phyloP scores from a whole-genome alignment of 2,113 vertebrate genomes.

The Hymenochirus boettgeri region DNA sequence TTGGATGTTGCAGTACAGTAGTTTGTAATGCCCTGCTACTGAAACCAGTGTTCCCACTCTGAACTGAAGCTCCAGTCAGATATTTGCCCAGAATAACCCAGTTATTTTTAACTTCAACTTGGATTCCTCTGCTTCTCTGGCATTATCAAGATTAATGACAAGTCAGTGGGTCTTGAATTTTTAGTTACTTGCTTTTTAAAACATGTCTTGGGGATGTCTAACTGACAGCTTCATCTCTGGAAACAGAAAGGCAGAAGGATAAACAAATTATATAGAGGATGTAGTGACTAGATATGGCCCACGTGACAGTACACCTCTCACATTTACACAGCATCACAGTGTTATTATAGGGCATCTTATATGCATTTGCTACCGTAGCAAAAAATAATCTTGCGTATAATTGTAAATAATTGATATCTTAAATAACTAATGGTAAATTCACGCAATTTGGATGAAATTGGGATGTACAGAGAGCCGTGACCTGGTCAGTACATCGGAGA shows the following conservation, averaged over 20 bases:
- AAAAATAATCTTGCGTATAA: too few relatives aligned
- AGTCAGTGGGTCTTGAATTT: not conserved
- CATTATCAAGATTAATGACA: slow-evolving; percentile 29
- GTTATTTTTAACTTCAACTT: slow-evolving; percentile 34
- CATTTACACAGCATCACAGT: too few relatives aligned
- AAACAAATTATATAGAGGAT: not conserved
- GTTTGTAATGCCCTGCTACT: not conserved
- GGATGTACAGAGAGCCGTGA: too few relatives aligned
- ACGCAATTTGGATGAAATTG: too few relatives aligned
- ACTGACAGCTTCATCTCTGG: not conserved
- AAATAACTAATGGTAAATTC: too few relatives aligned
- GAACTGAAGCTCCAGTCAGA: slow-evolving; percentile 10
- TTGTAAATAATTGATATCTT: too few relatives aligned
- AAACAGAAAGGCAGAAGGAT: slow-evolving; percentile 1
- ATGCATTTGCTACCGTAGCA: too few relatives aligned
- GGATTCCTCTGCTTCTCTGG: slow-evolving; percentile 17
- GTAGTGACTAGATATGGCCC: too few relatives aligned
- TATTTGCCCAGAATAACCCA: slow-evolving; percentile 30
- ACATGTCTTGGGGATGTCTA: slow-evolving; percentile 5
- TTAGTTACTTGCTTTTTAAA: slow-evolving; percentile 1
- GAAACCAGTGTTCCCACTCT: slow-evolving; percentile 4
- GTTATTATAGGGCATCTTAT: too few relatives aligned
- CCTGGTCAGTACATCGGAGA: too few relatives aligned
- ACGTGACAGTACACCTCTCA: too few relatives aligned
- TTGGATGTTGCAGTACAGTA: too few relatives aligned